A percentile compares a stretch with the other conserved stretches of the same genome.
These are phyloP conservation scores for Halcyon chelicuti DNA, from an alignment of 2,797 vertebrate genomes.

Conservation along the genomic window DNA sequence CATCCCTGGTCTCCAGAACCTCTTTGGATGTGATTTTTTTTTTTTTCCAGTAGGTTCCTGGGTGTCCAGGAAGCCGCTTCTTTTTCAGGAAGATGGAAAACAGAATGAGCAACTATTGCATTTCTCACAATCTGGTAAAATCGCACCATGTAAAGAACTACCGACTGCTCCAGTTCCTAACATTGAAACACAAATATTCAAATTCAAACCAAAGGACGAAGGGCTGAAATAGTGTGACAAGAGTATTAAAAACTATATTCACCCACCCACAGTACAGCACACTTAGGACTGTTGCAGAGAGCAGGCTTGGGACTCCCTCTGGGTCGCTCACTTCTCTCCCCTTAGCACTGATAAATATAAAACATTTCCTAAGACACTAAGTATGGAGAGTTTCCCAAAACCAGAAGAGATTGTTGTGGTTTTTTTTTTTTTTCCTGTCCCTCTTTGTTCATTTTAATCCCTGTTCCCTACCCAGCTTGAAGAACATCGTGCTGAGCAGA, in stretches of 20 bases:
- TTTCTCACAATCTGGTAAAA: neutral
- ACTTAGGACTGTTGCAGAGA: neutral
- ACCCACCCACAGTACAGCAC: neutral
- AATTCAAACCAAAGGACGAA: neutral
- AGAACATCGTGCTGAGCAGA: slow-evolving; percentile 83
- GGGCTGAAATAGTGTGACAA: neutral
- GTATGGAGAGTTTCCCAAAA: neutral
- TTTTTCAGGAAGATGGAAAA: neutral
- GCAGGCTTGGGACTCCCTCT: neutral
- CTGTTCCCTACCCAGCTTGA: slow-evolving; percentile 73
- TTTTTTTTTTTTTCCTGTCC: neutral
- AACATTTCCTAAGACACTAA: neutral
- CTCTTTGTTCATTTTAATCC: neutral
- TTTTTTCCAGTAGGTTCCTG: neutral
- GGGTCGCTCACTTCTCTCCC: neutral
- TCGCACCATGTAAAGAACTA: neutral
- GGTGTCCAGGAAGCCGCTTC: neutral
- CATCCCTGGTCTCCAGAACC: neutral
- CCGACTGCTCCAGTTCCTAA: neutral
- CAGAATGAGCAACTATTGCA: neutral
- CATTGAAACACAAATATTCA: neutral
- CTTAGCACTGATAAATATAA: neutral
- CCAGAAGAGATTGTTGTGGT: neutral
- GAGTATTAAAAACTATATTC: neutral
- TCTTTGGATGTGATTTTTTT: neutral